Evolutionary conservation across 2,797 vertebrate genomes (phyloP).

Genomic region (Sternotherus odoratus): DNA sequence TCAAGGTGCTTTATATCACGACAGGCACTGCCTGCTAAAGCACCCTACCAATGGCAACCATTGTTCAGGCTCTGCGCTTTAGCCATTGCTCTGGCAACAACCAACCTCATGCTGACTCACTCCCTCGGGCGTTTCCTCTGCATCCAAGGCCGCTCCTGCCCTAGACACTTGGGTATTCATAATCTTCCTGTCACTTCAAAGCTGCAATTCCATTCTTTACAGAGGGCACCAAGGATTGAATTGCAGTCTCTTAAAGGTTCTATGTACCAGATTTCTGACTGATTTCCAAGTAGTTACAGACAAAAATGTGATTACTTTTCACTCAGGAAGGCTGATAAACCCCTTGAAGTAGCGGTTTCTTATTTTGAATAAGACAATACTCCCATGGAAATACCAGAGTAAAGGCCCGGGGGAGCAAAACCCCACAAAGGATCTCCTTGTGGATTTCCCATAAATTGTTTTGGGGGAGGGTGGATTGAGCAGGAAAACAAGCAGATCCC

Average conservation of each 20-base stretch:
- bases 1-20: background rate
- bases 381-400: background rate
- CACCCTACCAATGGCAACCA: background rate
- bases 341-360: background rate
- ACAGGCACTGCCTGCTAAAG: background rate
- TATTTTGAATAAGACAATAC: background rate
- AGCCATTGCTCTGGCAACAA: conserved; percentile 24
- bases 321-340: background rate
- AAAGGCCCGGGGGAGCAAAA: background rate
- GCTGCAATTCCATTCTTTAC: conserved; percentile 21
- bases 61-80: background rate
- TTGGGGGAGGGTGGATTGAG: background rate
- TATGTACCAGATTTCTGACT: conserved; percentile 13
- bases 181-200: conserved; percentile 14
- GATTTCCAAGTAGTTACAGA: background rate
- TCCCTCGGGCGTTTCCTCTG: conserved; percentile 43
- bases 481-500: background rate
- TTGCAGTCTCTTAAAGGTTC: conserved; percentile 21
- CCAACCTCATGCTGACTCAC: conserved; percentile 70
- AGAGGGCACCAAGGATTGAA: background rate
- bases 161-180: conserved; percentile 30
- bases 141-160: background rate
- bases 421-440: background rate
- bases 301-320: background rate
- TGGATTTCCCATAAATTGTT: background rate